Percentiles rank a stretch among this genome's conserved stretches.
Evolutionary conservation across 2,888 invertebrate species (phyloP).

Genomic region (Drosophila austrosaltans): DNA sequence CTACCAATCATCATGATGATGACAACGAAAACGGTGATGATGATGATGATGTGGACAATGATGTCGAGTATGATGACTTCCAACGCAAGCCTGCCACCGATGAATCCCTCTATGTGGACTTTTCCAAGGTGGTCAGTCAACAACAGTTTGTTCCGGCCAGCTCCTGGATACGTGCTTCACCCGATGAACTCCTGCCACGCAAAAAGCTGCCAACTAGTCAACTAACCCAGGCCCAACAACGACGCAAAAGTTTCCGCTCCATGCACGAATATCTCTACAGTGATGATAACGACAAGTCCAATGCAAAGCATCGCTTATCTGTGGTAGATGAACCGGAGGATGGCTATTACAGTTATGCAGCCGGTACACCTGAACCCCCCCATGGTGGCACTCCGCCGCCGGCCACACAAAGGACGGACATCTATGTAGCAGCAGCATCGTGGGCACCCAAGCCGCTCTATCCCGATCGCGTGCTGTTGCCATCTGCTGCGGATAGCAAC

Average conservation of each 20-base stretch:
- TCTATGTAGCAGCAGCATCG: conserved; percentile 89
- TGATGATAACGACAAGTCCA: conserved; percentile 49
- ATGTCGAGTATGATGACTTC: conserved; percentile 79
- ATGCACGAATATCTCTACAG: conserved; percentile 81
- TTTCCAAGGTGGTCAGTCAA: conserved; percentile 81
- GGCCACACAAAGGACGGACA: conserved; percentile 85
- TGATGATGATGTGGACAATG: conserved; percentile 46
- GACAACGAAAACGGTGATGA: conserved; percentile 43
- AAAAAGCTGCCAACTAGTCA: conserved; percentile 34
- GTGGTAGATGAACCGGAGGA: conserved; percentile 75
- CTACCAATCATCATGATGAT: conserved; percentile 62
- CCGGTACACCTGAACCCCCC: conserved; percentile 75
- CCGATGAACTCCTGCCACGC: conserved; percentile 50
- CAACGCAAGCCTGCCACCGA: conserved; percentile 83
- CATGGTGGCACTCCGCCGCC: conserved; percentile 57
- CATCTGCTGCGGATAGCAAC: conserved; percentile 45
- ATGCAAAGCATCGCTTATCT: conserved; percentile 65
- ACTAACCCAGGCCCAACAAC: conserved; percentile 66
- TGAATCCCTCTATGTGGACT: conserved; percentile 83
- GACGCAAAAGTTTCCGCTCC: conserved; percentile 73
- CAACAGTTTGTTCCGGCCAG: conserved; percentile 72
- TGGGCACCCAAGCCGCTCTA: conserved; percentile 89
- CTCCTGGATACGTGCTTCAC: conserved; percentile 71
- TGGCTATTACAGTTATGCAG: conserved; percentile 80
- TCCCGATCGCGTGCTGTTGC: conserved; percentile 78